Percentiles rank a stretch among this genome's conserved stretches.
These are phyloP conservation scores for Damaliscus lunatus DNA, from an alignment of 2,113 vertebrate species.

Conservation along the genomic window DNA sequence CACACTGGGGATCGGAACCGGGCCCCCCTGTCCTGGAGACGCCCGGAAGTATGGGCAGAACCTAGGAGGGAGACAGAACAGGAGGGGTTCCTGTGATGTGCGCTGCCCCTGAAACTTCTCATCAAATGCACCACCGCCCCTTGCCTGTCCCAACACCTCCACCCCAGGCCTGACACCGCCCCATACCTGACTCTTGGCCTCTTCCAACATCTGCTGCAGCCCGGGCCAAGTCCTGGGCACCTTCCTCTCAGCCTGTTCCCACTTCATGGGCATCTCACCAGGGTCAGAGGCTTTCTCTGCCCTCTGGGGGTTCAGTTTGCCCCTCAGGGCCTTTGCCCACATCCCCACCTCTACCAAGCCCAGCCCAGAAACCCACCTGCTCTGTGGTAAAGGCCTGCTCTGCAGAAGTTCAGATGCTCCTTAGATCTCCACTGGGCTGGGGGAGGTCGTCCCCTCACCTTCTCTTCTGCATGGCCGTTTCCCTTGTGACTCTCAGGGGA, in stretches of 20 bases:
- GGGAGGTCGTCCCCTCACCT: rapidly evolving
- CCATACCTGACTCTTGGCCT: rapidly evolving
- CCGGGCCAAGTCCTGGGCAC: rapidly evolving
- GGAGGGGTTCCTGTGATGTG: not conserved
- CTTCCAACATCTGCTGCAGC: not conserved
- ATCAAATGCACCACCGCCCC: not conserved
- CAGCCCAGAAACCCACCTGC: not conserved
- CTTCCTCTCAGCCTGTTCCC: not conserved
- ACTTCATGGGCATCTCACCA: rapidly evolving
- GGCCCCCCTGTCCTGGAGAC: rapidly evolving
- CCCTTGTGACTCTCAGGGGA: not conserved
- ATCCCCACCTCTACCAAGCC: too few relatives aligned
- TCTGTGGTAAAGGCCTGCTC: not conserved
- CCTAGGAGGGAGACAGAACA: not conserved
- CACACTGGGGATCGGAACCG: rapidly evolving
- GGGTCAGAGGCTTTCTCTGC: rapidly evolving
- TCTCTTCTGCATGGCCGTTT: rapidly evolving
- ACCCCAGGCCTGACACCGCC: rapidly evolving
- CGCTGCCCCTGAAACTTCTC: not conserved
- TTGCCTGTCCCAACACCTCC: not conserved
- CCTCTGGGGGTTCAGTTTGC: not conserved
- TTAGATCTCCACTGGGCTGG: too few relatives aligned
- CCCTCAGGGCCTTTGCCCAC: too few relatives aligned
- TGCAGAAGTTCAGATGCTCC: not conserved
- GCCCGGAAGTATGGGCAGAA: rapidly evolving